These are phyloP conservation scores for Entomyzon cyanotis DNA, from an alignment of 2,113 vertebrate species.

Conservation along the genomic window DNA sequence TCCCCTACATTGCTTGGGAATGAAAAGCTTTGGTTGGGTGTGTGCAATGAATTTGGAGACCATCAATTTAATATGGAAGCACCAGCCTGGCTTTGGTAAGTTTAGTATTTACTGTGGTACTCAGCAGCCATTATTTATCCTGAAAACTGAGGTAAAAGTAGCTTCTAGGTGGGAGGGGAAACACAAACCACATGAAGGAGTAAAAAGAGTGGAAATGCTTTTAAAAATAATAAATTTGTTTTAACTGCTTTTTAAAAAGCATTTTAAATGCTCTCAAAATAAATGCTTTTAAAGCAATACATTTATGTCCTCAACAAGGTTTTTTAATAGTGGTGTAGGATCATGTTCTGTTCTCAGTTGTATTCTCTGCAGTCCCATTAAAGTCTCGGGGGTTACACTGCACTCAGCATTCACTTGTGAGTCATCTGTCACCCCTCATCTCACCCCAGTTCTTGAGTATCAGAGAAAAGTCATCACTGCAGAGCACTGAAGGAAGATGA, in stretches of 20 bases:
- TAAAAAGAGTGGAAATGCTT: neutral
- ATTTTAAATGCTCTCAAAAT: neutral
- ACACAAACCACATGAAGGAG: neutral
- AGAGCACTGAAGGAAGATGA: neutral
- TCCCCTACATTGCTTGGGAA: neutral
- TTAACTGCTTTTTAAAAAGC: neutral
- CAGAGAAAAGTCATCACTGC: neutral
- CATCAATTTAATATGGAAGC: neutral
- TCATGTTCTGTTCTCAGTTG: neutral
- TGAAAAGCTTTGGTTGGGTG: neutral
- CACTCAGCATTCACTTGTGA: neutral
- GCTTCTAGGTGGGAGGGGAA: neutral
- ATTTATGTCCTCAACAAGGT: neutral
- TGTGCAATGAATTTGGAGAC: neutral
- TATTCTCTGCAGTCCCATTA: neutral
- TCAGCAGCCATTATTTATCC: neutral
- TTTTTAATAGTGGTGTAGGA: neutral
- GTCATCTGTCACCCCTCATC: neutral
- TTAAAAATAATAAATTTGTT: neutral
- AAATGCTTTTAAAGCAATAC: neutral
- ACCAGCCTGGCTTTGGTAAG: neutral
- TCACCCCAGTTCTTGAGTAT: neutral
- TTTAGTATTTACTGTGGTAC: neutral
- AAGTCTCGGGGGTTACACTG: neutral
- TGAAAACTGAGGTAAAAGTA: neutral